These are phyloP conservation scores for Reinhardtius hippoglossoides DNA, from an alignment of 2,113 vertebrate genomes.

Conservation along the genomic window DNA sequence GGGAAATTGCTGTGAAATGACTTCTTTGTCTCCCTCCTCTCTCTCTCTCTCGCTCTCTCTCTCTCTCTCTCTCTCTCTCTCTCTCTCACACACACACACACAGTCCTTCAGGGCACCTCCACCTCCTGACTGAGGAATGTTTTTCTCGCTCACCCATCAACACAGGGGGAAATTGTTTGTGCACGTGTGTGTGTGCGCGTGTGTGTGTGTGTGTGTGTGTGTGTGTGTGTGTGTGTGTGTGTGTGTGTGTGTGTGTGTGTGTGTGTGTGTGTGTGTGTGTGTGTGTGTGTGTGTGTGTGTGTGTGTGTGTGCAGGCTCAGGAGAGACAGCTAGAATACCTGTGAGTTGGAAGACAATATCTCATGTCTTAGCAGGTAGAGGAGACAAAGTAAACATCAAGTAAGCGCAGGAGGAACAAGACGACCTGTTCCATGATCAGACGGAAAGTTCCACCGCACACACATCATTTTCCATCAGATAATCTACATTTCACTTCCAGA, in stretches of 20 bases:
- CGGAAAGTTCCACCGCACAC: constrained; percentile 51
- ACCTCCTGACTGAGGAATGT: constrained; percentile 76
- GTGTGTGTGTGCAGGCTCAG: constrained; percentile 36
- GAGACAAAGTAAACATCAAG: constrained; percentile 71
- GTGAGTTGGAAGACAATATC: constrained; percentile 43
- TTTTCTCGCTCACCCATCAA: constrained; percentile 73
- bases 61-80: constrained; percentile 28
- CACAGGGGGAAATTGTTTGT: constrained; percentile 68
- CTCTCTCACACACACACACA: constrained; percentile 1
- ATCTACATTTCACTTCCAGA: constrained; percentile 23
- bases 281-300: constrained; percentile 26
- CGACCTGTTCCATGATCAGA: constrained; percentile 48
- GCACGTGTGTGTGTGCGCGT: constrained; percentile 32
- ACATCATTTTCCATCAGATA: constrained; percentile 34
- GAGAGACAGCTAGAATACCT: constrained; percentile 47
- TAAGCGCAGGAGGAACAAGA: constrained; percentile 55
- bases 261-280: constrained; percentile 20
- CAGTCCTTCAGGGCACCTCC: constrained; percentile 68
- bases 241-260: constrained; percentile 50
- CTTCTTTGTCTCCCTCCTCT: constrained; percentile 45
- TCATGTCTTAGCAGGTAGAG: constrained; percentile 74
- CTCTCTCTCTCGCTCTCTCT: constrained; percentile 12
- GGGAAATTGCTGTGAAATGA: constrained; percentile 42
- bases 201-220: constrained; percentile 30
- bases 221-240: constrained; percentile 26